These are phyloP conservation scores for Atta colombica DNA, from an alignment of 1,140 invertebrate genomes.

Conservation along the genomic window DNA sequence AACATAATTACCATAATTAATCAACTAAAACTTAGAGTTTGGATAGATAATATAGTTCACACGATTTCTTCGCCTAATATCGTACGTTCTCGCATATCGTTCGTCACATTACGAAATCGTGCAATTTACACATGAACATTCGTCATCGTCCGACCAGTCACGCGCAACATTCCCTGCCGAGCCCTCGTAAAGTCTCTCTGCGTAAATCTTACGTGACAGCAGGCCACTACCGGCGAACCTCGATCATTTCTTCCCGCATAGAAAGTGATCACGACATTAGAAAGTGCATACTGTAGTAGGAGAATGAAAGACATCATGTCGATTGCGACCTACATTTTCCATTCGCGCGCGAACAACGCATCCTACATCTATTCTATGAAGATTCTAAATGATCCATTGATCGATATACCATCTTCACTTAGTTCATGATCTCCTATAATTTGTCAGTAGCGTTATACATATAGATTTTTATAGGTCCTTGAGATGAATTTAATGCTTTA, in stretches of 20 bases:
- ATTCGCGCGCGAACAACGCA: neutral
- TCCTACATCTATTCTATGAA: neutral
- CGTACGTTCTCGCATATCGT: neutral
- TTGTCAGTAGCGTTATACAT: neutral
- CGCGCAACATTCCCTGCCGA: conserved; percentile 11
- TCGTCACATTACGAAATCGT: conserved; percentile 30
- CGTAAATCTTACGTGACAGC: conserved; percentile 45
- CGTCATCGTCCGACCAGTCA: conserved; percentile 18
- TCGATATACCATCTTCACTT: too few relatives aligned
- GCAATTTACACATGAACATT: conserved; percentile 42
- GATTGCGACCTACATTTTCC: conserved; percentile 65
- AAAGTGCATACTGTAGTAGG: conserved; percentile 57
- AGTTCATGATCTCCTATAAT: conserved; percentile 7
- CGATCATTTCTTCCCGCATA: conserved; percentile 59
- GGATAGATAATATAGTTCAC: conserved; percentile 9
- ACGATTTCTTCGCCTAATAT: conserved; percentile 5
- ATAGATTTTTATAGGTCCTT: neutral
- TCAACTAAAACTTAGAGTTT: neutral
- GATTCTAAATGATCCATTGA: neutral
- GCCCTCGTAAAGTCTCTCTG: conserved; percentile 29
- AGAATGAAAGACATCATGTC: conserved; percentile 44
- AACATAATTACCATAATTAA: neutral
- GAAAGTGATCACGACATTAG: conserved; percentile 68
- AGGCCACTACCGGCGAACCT: conserved; percentile 30
- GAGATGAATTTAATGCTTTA: neutral